phyloP scores from a whole-genome alignment of 2,888 invertebrate genomes.

The Gerris lacustris region DNA sequence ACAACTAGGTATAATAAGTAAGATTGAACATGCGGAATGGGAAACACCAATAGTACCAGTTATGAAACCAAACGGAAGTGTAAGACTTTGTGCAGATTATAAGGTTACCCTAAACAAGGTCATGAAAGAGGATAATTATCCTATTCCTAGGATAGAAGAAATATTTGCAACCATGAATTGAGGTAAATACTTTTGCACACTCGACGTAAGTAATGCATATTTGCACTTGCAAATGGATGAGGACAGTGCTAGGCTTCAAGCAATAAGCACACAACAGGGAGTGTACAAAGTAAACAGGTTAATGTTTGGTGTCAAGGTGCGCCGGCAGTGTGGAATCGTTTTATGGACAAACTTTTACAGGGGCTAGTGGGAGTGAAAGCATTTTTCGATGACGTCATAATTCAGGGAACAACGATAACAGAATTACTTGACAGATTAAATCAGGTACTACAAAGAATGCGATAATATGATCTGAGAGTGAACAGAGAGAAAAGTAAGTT shows the following conservation, averaged over 20 bases:
- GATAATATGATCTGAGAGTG: background rate
- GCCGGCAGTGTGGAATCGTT: background rate
- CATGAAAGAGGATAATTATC: background rate
- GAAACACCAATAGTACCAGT: background rate
- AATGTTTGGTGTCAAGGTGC: background rate
- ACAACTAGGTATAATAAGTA: background rate
- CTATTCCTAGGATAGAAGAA: background rate
- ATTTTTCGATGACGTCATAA: background rate
- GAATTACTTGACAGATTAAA: background rate
- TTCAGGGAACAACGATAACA: background rate
- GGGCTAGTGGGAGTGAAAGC: background rate
- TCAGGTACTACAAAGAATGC: background rate
- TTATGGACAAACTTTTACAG: background rate
- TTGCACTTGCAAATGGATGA: background rate
- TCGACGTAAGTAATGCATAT: background rate
- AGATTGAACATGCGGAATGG: background rate
- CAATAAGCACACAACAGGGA: background rate
- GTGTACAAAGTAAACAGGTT: background rate
- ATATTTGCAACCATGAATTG: background rate
- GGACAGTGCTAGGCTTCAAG: background rate
- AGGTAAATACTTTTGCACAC: background rate
- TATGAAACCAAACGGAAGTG: too few species aligned
- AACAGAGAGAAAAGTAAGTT: slow-evolving; percentile 14
- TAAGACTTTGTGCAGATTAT: background rate
- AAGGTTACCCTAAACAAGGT: background rate